Conservation (phyloP, 2,113 vertebrate species). For the Uria lomvia region DNA sequence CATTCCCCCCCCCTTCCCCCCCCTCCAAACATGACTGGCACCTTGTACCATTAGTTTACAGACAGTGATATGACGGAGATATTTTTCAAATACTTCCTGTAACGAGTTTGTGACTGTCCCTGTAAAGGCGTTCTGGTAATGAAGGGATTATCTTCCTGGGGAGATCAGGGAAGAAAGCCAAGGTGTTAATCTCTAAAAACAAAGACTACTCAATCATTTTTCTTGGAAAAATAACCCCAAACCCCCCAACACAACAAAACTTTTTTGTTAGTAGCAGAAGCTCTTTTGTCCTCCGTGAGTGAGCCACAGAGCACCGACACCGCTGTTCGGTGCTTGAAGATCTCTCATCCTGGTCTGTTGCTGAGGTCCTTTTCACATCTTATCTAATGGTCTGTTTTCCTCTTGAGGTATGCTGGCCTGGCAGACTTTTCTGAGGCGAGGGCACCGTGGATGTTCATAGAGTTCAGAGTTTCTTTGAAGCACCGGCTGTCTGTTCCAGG, state of each 20-base stretch:
- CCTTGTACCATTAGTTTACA: background rate
- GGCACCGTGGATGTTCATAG: background rate
- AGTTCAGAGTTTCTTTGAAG: background rate
- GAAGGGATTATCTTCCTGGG: background rate
- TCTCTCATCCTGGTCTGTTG: background rate
- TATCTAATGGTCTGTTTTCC: background rate
- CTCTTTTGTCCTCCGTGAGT: background rate
- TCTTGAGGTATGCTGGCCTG: background rate
- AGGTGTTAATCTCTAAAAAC: background rate
- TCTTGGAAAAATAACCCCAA: background rate
- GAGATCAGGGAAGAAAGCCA: background rate
- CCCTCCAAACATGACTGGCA: background rate
- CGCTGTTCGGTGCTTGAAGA: background rate
- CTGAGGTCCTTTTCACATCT: background rate
- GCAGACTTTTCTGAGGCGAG: background rate
- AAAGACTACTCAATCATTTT: background rate
- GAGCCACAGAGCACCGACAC: background rate
- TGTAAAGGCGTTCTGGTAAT: background rate
- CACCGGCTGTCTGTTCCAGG: background rate
- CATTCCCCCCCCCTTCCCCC: no score
- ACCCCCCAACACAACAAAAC: background rate
- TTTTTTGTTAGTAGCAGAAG: background rate
- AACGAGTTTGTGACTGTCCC: background rate
- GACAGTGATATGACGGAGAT: background rate
- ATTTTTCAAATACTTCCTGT: background rate